These are phyloP conservation scores for Leucophenga maculata DNA, from an alignment of 2,888 invertebrate species.

Conservation along the genomic window DNA sequence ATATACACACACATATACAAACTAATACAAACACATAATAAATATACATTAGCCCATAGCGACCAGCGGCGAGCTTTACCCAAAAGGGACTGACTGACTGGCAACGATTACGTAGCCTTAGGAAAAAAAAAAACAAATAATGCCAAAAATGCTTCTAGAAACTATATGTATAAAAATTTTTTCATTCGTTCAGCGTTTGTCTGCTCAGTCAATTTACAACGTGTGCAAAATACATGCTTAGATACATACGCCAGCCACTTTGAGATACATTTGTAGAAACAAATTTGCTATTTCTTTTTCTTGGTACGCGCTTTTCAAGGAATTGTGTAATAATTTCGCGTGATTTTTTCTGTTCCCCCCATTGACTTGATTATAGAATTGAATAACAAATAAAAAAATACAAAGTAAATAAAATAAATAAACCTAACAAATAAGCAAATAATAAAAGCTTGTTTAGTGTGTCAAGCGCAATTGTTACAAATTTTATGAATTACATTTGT, in stretches of 20 bases:
- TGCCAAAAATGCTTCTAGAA: conserved; percentile 30
- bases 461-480: neutral
- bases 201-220: conserved; percentile 13
- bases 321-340: conserved; percentile 60
- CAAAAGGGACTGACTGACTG: conserved; percentile 12
- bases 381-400: conserved; percentile 3
- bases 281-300: conserved; percentile 19
- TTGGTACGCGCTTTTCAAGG: conserved; percentile 32
- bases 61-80: neutral
- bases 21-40: neutral
- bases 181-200: conserved; percentile 50
- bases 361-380: neutral
- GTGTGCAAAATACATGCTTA: neutral
- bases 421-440: neutral
- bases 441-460: neutral
- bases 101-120: neutral
- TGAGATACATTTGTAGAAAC: conserved; percentile 7
- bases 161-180: conserved; percentile 31
- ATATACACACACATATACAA: too few relatives aligned
- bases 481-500: neutral
- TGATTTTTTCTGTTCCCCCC: too few relatives aligned
- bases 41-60: neutral
- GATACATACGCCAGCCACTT: neutral
- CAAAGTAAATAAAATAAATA: too few relatives aligned
- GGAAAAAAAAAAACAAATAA: conserved; percentile 10